These are phyloP conservation scores for Polypedilum pembai DNA, from an alignment of 1,140 invertebrate species.

Conservation along the genomic window DNA sequence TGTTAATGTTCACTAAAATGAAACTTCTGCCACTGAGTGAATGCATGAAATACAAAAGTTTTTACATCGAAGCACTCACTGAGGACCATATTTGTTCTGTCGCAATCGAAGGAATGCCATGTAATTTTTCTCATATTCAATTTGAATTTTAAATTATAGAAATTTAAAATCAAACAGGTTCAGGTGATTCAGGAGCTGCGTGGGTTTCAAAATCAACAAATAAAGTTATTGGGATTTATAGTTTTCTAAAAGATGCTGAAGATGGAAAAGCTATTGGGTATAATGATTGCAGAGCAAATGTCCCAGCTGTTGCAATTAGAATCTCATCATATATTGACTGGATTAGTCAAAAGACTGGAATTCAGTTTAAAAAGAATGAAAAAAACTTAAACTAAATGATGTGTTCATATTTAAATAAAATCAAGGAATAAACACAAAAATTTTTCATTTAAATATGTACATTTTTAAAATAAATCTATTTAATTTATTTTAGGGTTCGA, in stretches of 20 bases:
- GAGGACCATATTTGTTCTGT: neutral
- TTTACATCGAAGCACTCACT: neutral
- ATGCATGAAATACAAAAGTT: neutral
- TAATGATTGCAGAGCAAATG: neutral
- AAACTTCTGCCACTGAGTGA: neutral
- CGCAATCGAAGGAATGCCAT: neutral
- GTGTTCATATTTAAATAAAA: too few relatives aligned
- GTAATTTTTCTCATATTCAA: neutral
- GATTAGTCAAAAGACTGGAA: neutral
- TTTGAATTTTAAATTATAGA: too few relatives aligned
- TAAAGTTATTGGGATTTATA: neutral
- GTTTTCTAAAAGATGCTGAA: neutral
- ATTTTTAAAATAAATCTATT: too few relatives aligned
- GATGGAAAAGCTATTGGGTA: neutral
- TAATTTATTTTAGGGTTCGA: too few relatives aligned
- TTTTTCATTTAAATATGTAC: too few relatives aligned
- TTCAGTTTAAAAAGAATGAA: neutral
- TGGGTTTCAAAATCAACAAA: neutral
- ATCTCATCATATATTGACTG: neutral
- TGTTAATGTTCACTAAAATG: neutral
- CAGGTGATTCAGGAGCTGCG: neutral
- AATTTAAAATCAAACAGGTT: too few relatives aligned
- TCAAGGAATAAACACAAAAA: too few relatives aligned
- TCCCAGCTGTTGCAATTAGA: neutral
- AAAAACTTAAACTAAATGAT: too few relatives aligned